Conservation (phyloP, 2,797 vertebrate genomes). For the Leucoraja ocellata region DNA sequence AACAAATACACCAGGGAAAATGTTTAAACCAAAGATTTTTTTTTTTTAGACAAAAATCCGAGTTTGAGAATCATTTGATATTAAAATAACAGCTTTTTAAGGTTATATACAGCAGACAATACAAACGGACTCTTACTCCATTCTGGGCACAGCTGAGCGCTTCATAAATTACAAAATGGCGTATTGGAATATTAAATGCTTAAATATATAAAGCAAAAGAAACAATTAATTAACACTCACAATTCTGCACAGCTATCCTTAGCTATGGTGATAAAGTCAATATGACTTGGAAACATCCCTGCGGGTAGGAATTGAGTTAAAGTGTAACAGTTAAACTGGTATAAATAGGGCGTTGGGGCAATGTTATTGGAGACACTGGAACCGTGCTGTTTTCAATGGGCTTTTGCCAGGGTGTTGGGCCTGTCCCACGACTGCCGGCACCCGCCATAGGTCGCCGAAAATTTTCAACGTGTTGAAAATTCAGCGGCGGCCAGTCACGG, state of each 20-base stretch:
- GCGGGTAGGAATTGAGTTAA: background rate
- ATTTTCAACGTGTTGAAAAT: no score
- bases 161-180: conserved; percentile 35
- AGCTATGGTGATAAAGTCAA: conserved; percentile 25
- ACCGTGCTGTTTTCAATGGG: background rate
- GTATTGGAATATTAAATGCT: conserved; percentile 31
- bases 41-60: conserved; percentile 13
- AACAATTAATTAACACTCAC: background rate
- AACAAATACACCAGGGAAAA: background rate
- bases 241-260: background rate
- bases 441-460: no score
- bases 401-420: background rate
- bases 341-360: background rate
- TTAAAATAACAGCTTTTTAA: conserved; percentile 28
- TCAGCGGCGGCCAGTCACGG: no score
- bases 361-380: background rate
- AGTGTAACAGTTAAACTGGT: conserved; percentile 17
- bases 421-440: no score
- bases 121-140: background rate
- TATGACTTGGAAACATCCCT: conserved; percentile 31
- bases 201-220: conserved; percentile 35
- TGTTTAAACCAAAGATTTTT: conserved; percentile 13
- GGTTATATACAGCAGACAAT: conserved; percentile 24
- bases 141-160: background rate
- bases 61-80: conserved; percentile 16